Percentiles rank a stretch among this genome's conserved stretches.
Conservation (phyloP, 2,113 vertebrate genomes). For the Tetrao urogallus region DNA sequence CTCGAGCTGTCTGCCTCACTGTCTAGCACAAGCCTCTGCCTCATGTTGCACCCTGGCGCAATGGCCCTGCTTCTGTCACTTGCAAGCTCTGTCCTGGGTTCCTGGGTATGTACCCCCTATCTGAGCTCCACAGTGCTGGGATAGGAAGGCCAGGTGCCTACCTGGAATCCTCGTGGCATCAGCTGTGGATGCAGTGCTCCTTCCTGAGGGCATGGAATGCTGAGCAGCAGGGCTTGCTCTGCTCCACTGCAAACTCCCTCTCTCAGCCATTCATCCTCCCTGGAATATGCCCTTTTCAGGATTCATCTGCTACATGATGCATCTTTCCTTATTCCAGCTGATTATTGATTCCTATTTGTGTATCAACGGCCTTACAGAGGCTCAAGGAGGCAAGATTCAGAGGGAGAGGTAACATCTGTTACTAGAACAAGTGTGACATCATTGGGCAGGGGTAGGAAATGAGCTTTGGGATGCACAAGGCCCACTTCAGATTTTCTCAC, state of each 20-base stretch:
- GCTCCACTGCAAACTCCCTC: not conserved
- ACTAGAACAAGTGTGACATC: not conserved
- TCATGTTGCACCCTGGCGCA: not conserved
- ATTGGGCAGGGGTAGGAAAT: not conserved
- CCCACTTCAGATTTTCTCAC: not conserved
- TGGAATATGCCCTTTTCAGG: constrained; percentile 66
- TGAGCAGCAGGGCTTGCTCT: not conserved
- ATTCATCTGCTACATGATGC: constrained; percentile 33
- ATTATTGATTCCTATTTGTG: constrained; percentile 48
- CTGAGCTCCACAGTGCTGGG: rapidly evolving
- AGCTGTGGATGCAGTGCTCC: rapidly evolving
- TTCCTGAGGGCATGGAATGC: not conserved
- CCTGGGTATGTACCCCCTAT: not conserved
- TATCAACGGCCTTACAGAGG: constrained; percentile 30
- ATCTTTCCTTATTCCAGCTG: constrained; percentile 40
- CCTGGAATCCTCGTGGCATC: not conserved
- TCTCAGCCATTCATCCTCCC: constrained; percentile 22
- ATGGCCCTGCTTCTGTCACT: rapidly evolving
- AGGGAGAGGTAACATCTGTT: not conserved
- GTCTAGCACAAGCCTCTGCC: not conserved
- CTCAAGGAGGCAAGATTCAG: not conserved
- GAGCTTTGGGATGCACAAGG: not conserved
- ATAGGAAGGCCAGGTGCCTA: not conserved
- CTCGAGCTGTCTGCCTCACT: not conserved
- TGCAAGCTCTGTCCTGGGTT: not conserved